Base-by-base conservation (phyloP, 37 sponge, comb jelly and placozoan genomes). In the Mnemiopsis leidyi region DNA sequence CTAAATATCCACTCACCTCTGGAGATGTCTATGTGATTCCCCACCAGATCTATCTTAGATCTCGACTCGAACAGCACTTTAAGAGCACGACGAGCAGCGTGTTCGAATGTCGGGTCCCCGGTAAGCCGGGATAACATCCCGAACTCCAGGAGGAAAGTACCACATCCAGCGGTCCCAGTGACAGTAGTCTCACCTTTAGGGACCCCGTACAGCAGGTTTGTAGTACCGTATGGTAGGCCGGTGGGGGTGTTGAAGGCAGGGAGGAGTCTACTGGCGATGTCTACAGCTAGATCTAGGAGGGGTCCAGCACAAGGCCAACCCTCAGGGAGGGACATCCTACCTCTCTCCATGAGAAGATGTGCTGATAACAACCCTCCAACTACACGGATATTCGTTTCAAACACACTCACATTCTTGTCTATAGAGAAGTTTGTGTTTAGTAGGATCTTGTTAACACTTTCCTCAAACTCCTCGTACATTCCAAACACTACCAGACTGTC, bases 221-320 rank as follows among this genome's bases (percentile, higher is more conserved):
- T 69, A 18, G 96, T 94, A 9, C 96, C 96, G 93, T 95, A 96
- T 16, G 96, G 96, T 29, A 96, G 92, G 26, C 96, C 96, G 26
- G 94, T 95, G 48, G 96, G 94, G 23, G 96, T 95, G 93, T 88
- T 71, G 69, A 95, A 95, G 38, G 96, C 96, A 31, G 96, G 94
- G 40, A 96, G 92, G 26, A 96, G 93, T 38, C 95, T 82, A 23
- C 94, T 92, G 31, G 96, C 96, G 23, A 96, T 32, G 31, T 95
- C 95, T 34, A 95, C 95, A 32, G 96, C 96, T 77, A 94, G 76
- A 29, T 75, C 94, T 36, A 96, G 83, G 7, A 96, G 79, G 1
- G 96, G 96, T 0, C 96, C 96, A 25, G 94, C 94, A 96, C 96
- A 96, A 21, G 96, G 96, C 96, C 96, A 96, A 13, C 94, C 95